These are phyloP conservation scores for Ramazzottius varieornatus DNA, from an alignment of 2,888 invertebrate genomes.

Conservation along the genomic window DNA sequence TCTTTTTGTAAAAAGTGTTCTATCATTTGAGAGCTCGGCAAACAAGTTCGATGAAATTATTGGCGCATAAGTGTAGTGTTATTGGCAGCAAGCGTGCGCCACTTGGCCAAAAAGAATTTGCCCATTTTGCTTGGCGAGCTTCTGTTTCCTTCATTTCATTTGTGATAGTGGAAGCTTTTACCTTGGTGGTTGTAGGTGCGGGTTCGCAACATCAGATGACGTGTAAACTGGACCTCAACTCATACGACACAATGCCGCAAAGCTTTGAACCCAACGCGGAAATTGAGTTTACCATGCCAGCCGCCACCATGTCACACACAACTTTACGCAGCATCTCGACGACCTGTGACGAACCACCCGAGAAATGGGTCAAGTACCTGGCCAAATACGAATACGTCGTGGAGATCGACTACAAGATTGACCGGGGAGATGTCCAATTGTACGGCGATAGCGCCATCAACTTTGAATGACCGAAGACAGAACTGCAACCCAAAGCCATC, in stretches of 20 bases:
- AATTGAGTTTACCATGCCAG: conserved; percentile 96
- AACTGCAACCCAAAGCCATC: too few relatives aligned
- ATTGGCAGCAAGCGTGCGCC: too few relatives aligned
- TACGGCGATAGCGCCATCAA: too few relatives aligned
- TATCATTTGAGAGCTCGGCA: too few relatives aligned
- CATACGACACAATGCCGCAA: conserved; percentile 87
- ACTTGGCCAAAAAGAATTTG: too few relatives aligned
- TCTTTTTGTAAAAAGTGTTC: too few relatives aligned
- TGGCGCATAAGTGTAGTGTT: too few relatives aligned
- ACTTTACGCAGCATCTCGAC: conserved; percentile 79
- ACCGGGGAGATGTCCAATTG: neutral
- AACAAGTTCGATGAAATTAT: too few relatives aligned
- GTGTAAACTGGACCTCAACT: conserved; percentile 74
- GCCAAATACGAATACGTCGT: conserved; percentile 85
- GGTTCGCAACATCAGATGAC: conserved; percentile 90
- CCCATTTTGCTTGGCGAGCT: neutral
- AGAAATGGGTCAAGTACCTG: conserved; percentile 87
- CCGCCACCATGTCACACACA: conserved; percentile 71
- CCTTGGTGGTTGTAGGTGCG: conserved; percentile 38
- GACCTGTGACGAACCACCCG: conserved; percentile 57
- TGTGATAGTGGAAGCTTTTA: neutral
- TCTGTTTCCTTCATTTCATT: neutral
- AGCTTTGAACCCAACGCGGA: conserved; percentile 58
- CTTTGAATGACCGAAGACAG: too few relatives aligned
- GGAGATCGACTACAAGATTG: conserved; percentile 38